Base-by-base conservation (phyloP, 2,797 vertebrate species). In the Lemur catta region DNA sequence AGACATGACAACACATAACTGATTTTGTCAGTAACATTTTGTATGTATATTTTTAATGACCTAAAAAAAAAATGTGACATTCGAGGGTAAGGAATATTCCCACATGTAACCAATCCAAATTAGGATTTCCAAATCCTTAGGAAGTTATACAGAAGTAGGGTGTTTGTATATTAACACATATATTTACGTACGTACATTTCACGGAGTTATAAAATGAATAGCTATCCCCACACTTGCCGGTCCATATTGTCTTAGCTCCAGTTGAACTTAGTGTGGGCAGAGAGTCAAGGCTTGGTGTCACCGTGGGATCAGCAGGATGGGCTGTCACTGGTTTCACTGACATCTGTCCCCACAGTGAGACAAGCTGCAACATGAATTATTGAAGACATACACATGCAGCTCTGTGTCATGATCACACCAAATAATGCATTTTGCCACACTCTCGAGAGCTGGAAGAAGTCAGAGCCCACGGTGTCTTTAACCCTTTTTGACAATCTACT, bases 261-360 rank as follows among this genome's bases (percentile, higher is more conserved):
- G 0, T 74, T 5, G 41, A 86, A 95, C 17, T 63, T 67, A 43
- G 9, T 3, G 9, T 3, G 30, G 92, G 92, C 10, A 1, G 6
- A 97, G 98, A 99, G 99, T 98, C 98, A 98, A 95, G 98, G 98
- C 98, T 99, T 98, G 33, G 93, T 98, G 98, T 99, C 98, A 75
- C 98, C 80, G 84, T 95, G 41, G 98, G 99, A 99, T 99, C 99
- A 99, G 99, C 98, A 46, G 98, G 99, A 99, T 99, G 98, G 98
- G 99, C 99, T 99, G 99, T 99, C 98, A 97, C 98, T 99, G 99
- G 99, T 99, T 99, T 99, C 97, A 88, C 98, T 99, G 99, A 99
- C 99, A 99, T 99, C 99, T 99, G 99, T 99, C 99, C 98, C 98
- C 96, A 99, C 99, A 99, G 99, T 94, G 98, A 99, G 98, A 98